Evolutionary conservation across 2,797 vertebrate species (phyloP).

Genomic region (Salarias fasciatus): DNA sequence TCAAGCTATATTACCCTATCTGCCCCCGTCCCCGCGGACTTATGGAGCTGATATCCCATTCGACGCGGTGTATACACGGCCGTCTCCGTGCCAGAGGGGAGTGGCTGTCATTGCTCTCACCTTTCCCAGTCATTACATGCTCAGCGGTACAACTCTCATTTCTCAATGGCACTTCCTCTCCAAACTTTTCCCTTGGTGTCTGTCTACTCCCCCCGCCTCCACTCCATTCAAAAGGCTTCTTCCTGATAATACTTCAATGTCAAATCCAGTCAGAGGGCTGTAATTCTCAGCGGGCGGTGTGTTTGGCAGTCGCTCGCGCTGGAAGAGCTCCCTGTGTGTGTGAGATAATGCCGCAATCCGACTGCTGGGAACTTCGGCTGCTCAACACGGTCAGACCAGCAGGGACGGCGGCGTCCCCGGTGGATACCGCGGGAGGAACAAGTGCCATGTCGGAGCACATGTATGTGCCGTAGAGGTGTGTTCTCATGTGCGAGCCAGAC

Average conservation of each 20-base stretch:
- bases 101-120: slow-evolving; percentile 74
- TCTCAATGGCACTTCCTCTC: slow-evolving; percentile 32
- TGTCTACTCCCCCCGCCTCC: slow-evolving; percentile 33
- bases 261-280: slow-evolving; percentile 59
- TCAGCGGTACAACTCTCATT: slow-evolving; percentile 53
- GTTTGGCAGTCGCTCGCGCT: slow-evolving; percentile 43
- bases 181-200: slow-evolving; percentile 29
- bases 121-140: slow-evolving; percentile 65
- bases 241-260: slow-evolving; percentile 69
- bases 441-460: slow-evolving; percentile 24
- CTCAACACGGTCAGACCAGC: slow-evolving; percentile 31
- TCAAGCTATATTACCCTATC: slow-evolving; percentile 53
- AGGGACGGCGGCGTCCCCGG: slow-evolving; percentile 39
- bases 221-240: slow-evolving; percentile 46
- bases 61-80: slow-evolving; percentile 35
- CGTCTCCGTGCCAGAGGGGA: slow-evolving; percentile 42
- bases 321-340: slow-evolving; percentile 44
- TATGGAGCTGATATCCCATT: slow-evolving; percentile 55
- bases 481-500: neutral
- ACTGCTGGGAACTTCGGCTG: slow-evolving; percentile 48
- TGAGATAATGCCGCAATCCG: slow-evolving; percentile 55
- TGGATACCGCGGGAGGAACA: slow-evolving; percentile 10
- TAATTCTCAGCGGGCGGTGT: slow-evolving; percentile 52
- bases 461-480: slow-evolving; percentile 10
- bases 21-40: slow-evolving; percentile 36